phyloP scores from a whole-genome alignment of 2,888 invertebrate species.

The Oscheius sp. region DNA sequence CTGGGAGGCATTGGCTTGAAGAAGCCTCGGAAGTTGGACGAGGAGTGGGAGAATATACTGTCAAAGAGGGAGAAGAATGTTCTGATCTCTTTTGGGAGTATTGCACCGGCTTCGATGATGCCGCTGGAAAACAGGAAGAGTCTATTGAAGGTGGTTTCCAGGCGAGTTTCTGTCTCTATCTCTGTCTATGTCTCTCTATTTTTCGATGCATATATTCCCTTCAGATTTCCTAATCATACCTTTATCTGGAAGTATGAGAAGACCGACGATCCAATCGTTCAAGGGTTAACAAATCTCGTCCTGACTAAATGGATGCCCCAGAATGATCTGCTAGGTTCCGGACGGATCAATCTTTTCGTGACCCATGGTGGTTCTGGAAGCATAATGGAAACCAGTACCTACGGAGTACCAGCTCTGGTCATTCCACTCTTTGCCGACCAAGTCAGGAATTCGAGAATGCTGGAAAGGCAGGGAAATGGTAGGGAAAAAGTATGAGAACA shows the following conservation, averaged over 20 bases:
- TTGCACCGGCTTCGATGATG: constrained; percentile 18
- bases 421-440: constrained; percentile 30
- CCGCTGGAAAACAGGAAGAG: constrained; percentile 1
- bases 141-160: constrained; percentile 1
- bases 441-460: constrained; percentile 14
- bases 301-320: constrained; percentile 22
- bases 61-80: constrained; percentile 1
- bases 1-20: constrained; percentile 26
- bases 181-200: no score
- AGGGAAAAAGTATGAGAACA: not conserved
- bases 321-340: constrained; percentile 6
- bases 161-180: not conserved
- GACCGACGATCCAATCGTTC: constrained; percentile 27
- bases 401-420: constrained; percentile 9
- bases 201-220: not conserved
- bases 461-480: constrained; percentile 17
- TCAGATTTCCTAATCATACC: constrained; percentile 34
- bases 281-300: constrained; percentile 4
- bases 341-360: constrained; percentile 19
- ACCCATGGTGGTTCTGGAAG: constrained; percentile 29
- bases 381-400: not conserved
- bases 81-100: constrained; percentile 32
- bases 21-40: not conserved
- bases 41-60: constrained; percentile 21
- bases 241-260: constrained; percentile 63